These are phyloP conservation scores for Spongilla lacustris DNA, from an alignment of 37 sponge, comb jelly and placozoan species.

Conservation along the genomic window DNA sequence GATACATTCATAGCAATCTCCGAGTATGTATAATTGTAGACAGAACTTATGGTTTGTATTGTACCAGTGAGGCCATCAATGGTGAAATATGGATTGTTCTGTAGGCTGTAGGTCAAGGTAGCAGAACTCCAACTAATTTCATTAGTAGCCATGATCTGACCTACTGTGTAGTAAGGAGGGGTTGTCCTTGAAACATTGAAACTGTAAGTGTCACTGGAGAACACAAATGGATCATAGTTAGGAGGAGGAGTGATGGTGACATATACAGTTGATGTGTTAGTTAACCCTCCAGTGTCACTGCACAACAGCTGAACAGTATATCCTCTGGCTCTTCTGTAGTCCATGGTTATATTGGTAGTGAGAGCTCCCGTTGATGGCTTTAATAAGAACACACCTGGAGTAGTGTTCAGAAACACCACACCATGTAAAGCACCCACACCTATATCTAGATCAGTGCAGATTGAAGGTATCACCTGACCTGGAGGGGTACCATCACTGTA, in stretches of 20 bases:
- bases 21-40: background rate
- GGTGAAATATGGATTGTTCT: constrained; percentile 36
- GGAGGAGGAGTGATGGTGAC: constrained; percentile 45
- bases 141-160: constrained; percentile 43
- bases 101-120: constrained; percentile 7
- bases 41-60: constrained; percentile 38
- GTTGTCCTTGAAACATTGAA: constrained; percentile 66
- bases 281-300: constrained; percentile 33
- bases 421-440: constrained; percentile 17
- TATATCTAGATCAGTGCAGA: constrained; percentile 68
- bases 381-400: background rate
- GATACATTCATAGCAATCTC: background rate
- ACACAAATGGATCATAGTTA: constrained; percentile 62
- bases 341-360: constrained; percentile 5
- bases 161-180: constrained; percentile 21
- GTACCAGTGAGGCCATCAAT: constrained; percentile 5
- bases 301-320: constrained; percentile 51
- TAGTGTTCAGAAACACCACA: constrained; percentile 15
- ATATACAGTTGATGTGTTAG: constrained; percentile 14
- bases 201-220: constrained; percentile 22
- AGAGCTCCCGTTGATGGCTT: constrained; percentile 22
- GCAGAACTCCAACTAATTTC: constrained; percentile 50
- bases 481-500: constrained; percentile 20
- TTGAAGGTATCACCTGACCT: constrained; percentile 6
- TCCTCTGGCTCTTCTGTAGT: constrained; percentile 35